A percentile compares a stretch with the other conserved stretches of the same genome.
phyloP scores from a whole-genome alignment of 2,797 vertebrate genomes.

The Manis pentadactyla region DNA sequence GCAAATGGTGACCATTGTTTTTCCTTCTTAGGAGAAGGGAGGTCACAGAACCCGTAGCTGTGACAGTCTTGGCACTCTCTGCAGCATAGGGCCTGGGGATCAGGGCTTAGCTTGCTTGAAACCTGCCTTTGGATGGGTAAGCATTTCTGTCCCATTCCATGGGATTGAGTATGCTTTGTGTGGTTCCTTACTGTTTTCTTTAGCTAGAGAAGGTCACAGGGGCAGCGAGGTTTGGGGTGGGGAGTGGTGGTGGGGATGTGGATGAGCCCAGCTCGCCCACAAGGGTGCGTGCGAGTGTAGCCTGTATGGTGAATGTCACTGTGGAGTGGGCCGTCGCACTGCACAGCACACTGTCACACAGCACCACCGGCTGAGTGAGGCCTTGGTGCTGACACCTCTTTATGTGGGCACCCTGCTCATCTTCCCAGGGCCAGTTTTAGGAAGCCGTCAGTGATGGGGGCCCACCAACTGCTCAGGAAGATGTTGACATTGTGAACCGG shows the following conservation, averaged over 20 bases:
- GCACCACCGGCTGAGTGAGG: accelerated
- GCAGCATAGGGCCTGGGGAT: neutral
- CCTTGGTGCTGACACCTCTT: accelerated
- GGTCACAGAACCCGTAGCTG: neutral
- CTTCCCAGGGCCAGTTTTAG: neutral
- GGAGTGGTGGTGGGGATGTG: accelerated
- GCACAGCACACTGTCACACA: neutral
- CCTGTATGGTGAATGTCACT: accelerated
- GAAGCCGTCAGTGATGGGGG: neutral
- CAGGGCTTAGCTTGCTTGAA: neutral
- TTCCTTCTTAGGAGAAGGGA: neutral
- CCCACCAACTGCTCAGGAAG: neutral
- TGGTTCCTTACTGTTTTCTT: neutral
- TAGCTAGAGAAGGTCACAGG: neutral
- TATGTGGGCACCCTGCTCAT: accelerated
- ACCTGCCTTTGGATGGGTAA: neutral
- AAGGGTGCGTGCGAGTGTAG: neutral
- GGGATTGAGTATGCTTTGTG: accelerated
- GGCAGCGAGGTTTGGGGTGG: neutral
- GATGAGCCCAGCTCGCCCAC: accelerated
- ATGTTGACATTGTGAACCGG: neutral
- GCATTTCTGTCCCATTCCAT: neutral
- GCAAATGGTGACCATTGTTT: neutral
- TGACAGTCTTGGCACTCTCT: neutral
- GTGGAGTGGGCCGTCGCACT: too few relatives aligned